A percentile compares a stretch with the other conserved stretches of the same genome.
Conservation (phyloP, 1,140 invertebrate genomes). For the Ips nitidus region DNA sequence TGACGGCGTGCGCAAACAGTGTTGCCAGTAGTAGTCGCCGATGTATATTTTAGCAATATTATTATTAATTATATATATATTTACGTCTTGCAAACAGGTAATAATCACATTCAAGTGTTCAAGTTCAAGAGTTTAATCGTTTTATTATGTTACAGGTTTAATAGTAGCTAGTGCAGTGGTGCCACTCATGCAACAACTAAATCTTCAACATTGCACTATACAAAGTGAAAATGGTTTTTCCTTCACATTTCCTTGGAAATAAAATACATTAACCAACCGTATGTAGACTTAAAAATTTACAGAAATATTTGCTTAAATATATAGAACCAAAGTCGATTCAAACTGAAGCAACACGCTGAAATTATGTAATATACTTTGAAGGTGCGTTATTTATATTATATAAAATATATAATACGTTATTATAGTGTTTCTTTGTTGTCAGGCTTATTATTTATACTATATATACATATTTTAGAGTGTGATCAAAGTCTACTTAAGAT, state of each 20-base stretch:
- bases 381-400: constrained; percentile 22
- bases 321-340: background rate
- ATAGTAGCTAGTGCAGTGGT: constrained; percentile 18
- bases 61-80: constrained; percentile 8
- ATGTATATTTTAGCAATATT: constrained; percentile 26
- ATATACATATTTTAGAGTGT: no score
- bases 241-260: no score
- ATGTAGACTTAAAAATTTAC: no score
- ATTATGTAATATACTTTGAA: constrained; percentile 26
- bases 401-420: background rate
- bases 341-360: background rate
- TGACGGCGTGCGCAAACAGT: constrained; percentile 84
- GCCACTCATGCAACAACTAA: constrained; percentile 2
- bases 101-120: background rate
- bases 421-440: constrained; percentile 21
- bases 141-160: background rate
- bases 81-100: constrained; percentile 11
- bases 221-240: no score
- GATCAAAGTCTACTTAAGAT: no score
- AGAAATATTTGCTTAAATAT: no score
- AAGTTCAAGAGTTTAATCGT: background rate
- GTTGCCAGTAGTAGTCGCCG: constrained; percentile 71
- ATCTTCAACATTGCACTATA: background rate
- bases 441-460: background rate
- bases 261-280: no score